Percentiles rank a stretch among this genome's conserved stretches.
Evolutionary conservation across 1,140 invertebrate genomes (phyloP).

Genomic region (silkworm (Bombyx mori)): ASM3026992v2 NC_085127.1:11253001-11253500

Average conservation of each 20-base stretch:
- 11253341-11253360: constrained; percentile 18
- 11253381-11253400: constrained; percentile 1
- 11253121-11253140: constrained; percentile 12
- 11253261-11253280: constrained; percentile 16
- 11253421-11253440: not conserved
- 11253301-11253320: constrained; percentile 26
- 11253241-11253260: constrained; percentile 11
- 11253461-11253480: not conserved
- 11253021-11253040: constrained; percentile 22
- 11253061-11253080: constrained; percentile 15
- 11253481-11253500: constrained; percentile 1
- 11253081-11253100: constrained; percentile 10
- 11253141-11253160: constrained; percentile 3
- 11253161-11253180: constrained; percentile 17
- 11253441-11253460: not conserved
- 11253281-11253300: constrained; percentile 18
- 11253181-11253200: constrained; percentile 12
- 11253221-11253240: constrained; percentile 14
- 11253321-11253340: constrained; percentile 14
- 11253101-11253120: constrained; percentile 27
- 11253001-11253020: constrained; percentile 20
- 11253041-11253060: constrained; percentile 20
- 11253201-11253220: constrained; percentile 14
- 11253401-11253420: not conserved
- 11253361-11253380: constrained; percentile 23